Percentiles rank a stretch among this genome's conserved stretches.
Evolutionary conservation across 2,113 vertebrate genomes (phyloP).

Genomic region (Lutjanus erythropterus): DNA sequence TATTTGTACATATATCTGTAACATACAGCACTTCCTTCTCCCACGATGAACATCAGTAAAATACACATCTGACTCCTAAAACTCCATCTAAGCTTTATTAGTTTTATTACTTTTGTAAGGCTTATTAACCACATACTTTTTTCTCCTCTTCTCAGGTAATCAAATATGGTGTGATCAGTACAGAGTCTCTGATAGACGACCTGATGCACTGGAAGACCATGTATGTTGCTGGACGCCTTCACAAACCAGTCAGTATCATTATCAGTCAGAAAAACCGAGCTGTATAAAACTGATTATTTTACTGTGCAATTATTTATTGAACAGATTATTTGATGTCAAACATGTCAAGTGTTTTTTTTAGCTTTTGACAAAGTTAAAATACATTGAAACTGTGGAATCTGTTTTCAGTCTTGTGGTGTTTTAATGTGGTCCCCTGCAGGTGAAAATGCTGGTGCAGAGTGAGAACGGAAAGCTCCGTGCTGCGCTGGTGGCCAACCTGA

Average conservation of each 20-base stretch:
- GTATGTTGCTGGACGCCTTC: conserved; percentile 94
- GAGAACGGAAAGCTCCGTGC: conserved; percentile 87
- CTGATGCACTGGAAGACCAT: conserved; percentile 94
- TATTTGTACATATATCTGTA: no score
- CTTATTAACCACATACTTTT: not conserved
- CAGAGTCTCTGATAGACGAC: conserved; percentile 90
- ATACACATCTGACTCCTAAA: not conserved
- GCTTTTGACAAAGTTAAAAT: not conserved
- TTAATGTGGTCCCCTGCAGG: conserved; percentile 83
- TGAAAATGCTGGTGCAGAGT: conserved; percentile 91
- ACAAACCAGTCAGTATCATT: conserved; percentile 91
- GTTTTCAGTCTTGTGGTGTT: not conserved
- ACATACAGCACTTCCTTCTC: no score
- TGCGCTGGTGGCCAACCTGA: conserved; percentile 91
- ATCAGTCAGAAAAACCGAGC: not conserved
- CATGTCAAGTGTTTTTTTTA: not conserved
- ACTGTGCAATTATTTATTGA: not conserved
- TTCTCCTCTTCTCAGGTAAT: conserved; percentile 86
- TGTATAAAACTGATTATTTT: not conserved
- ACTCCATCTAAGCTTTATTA: not conserved
- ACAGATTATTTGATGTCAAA: not conserved
- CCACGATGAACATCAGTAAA: not conserved
- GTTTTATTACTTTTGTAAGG: conserved; percentile 4
- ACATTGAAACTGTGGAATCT: not conserved
- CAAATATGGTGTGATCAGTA: conserved; percentile 96